These are phyloP conservation scores for Atherix ibis DNA, from an alignment of 2,888 invertebrate species.

Conservation along the genomic window DNA sequence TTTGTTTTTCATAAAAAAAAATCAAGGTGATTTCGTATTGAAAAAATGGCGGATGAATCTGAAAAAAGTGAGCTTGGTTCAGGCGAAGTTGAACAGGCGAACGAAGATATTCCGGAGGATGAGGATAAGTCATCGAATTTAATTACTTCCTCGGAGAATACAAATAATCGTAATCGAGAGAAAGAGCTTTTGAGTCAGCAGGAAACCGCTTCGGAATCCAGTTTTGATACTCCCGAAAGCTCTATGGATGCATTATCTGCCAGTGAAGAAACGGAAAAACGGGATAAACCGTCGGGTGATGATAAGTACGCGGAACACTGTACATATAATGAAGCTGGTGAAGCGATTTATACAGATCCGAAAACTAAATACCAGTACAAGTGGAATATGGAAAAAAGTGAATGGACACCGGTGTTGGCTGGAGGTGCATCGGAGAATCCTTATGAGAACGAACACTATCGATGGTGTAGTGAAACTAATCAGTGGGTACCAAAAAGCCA, in stretches of 20 bases:
- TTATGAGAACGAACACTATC: conserved; percentile 30
- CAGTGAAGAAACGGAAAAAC: conserved; percentile 17
- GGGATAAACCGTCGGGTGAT: conserved; percentile 18
- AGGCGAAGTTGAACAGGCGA: no score
- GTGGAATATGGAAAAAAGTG: conserved; percentile 40
- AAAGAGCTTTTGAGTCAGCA: conserved; percentile 6
- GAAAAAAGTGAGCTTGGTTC: no score
- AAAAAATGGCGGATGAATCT: no score
- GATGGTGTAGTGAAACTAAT: conserved; percentile 29
- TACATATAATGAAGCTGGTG: conserved; percentile 47
- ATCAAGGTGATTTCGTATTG: no score
- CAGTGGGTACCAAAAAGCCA: conserved; percentile 35
- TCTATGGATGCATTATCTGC: neutral
- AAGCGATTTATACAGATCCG: conserved; percentile 62
- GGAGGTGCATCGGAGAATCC: conserved; percentile 19
- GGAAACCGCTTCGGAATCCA: neutral
- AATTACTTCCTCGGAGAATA: conserved; percentile 9
- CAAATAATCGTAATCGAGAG: conserved; percentile 10
- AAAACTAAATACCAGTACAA: conserved; percentile 47
- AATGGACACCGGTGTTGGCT: conserved; percentile 32
- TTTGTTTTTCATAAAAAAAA: no score
- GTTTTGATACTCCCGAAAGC: neutral
- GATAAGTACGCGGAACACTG: conserved; percentile 40
- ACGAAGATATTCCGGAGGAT: no score
- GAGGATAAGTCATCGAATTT: no score